Evolutionary conservation across 2,797 vertebrate species (phyloP), one percentile per base, ranked within the genome.

Genomic region (Kryptolebias ocellatus): DNA sequence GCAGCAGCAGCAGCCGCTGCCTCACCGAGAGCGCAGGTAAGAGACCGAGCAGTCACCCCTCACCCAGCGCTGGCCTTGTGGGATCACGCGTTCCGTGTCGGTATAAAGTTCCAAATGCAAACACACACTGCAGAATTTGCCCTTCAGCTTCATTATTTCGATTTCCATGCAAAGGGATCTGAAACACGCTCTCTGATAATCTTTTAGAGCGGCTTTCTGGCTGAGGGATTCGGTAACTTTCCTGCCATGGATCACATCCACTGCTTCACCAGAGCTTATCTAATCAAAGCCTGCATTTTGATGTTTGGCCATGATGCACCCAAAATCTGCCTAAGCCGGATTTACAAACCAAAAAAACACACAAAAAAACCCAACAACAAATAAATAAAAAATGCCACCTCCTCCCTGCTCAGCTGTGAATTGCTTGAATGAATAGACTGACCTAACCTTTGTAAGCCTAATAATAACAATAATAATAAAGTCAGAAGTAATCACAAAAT

Each of bases 1-100:
- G 87, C 96, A 96, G 87, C 96, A 96, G 81, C 95, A 94, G 83
- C 93, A 89, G 75, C 93, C 93, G 5, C 86, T 93, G 37, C 94
- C 92, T 31, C 96, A 96, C 69, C 92, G 95, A 74, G 95, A 95
- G 87, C 95, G 93, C 92, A 98, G 98, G 98, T 99, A 97, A 96
- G 95, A 84, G 81, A 52, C 18, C 16, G 12, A 27, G 54, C 28
- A 34, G 44, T 12, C 60, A 56, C 78, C 62, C 71, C 37, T 70
- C 70, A 59, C 56, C 4, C 52, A 34, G 2, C 16, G 5, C 50
- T 6, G 64, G 64, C 34, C 45, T 24, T 60, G 60, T 74, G 54
- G 68, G 44, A 5, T 74, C 70, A 62, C 72, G 51, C 0, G 15
- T 47, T 61, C 37, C 28, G 50, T 57, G 67, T 37, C 57, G 65